A percentile compares a stretch with the other conserved stretches of the same genome.
phyloP scores from a whole-genome alignment of 2,888 invertebrate species.

The Eupithecia pulchellata region DNA sequence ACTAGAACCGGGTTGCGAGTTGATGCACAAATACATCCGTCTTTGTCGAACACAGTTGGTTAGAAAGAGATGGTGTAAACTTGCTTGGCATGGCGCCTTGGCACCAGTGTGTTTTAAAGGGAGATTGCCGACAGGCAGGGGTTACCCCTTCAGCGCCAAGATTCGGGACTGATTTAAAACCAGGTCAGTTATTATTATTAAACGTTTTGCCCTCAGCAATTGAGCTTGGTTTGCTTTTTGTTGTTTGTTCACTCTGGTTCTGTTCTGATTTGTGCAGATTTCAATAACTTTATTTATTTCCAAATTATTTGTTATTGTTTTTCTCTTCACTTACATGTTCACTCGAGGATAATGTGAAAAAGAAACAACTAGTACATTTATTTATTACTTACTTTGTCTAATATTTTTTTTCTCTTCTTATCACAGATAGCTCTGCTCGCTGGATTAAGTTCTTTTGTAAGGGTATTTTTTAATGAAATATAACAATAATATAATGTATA shows the following conservation, averaged over 20 bases:
- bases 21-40: slow-evolving; percentile 27
- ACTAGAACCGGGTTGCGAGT: slow-evolving; percentile 20
- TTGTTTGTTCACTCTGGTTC: background rate
- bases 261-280: too few species aligned
- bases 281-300: too few species aligned
- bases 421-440: too few species aligned
- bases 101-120: slow-evolving; percentile 69
- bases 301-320: too few species aligned
- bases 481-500: too few species aligned
- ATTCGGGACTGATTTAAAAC: background rate
- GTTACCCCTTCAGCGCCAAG: slow-evolving; percentile 39
- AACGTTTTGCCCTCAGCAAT: background rate
- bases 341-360: too few species aligned
- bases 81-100: slow-evolving; percentile 75
- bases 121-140: slow-evolving; percentile 61
- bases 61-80: slow-evolving; percentile 51
- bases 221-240: background rate
- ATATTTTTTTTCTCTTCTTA: too few species aligned
- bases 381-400: too few species aligned
- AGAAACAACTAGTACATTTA: too few species aligned
- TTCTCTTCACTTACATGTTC: too few species aligned
- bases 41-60: slow-evolving; percentile 32
- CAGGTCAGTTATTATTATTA: slow-evolving; percentile 2
- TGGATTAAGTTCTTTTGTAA: too few species aligned
- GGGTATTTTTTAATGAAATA: too few species aligned